These are phyloP conservation scores for Perithous albicinctus DNA, from an alignment of 2,888 invertebrate genomes.

Conservation along the genomic window DNA sequence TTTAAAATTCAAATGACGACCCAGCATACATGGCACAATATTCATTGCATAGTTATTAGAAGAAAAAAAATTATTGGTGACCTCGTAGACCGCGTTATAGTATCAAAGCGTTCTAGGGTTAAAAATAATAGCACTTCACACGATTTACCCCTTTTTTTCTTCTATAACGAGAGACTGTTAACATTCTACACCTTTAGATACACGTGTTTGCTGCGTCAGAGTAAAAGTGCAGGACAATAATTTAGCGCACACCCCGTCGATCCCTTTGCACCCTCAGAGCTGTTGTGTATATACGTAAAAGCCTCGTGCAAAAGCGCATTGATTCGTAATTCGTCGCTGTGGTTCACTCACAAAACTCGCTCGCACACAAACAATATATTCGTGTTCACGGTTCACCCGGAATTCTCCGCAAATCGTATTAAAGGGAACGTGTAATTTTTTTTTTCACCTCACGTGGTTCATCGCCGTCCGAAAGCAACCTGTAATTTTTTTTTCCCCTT, in stretches of 20 bases:
- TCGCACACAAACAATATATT: slow-evolving; percentile 12
- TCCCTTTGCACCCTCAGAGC: slow-evolving; percentile 68
- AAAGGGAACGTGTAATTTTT: slow-evolving; percentile 83
- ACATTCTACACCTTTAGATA: slow-evolving; percentile 23
- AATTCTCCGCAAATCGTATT: slow-evolving; percentile 79
- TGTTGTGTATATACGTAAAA: slow-evolving; percentile 21
- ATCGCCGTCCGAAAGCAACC: slow-evolving; percentile 70
- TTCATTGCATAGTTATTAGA: background rate
- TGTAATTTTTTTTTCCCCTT: slow-evolving; percentile 74
- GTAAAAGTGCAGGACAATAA: slow-evolving; percentile 72
- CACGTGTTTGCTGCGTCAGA: slow-evolving; percentile 64
- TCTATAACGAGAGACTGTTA: slow-evolving; percentile 1
- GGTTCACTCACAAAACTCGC: slow-evolving; percentile 36
- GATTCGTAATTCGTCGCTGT: slow-evolving; percentile 78
- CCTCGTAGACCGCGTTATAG: background rate
- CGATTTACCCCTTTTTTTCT: slow-evolving; percentile 28
- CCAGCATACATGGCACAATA: background rate
- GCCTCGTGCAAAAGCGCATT: slow-evolving; percentile 72
- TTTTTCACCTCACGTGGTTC: slow-evolving; percentile 69
- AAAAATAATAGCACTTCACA: slow-evolving; percentile 32
- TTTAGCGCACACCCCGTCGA: slow-evolving; percentile 47
- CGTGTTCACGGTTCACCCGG: slow-evolving; percentile 47
- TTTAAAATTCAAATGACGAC: background rate
- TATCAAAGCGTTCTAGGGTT: background rate
- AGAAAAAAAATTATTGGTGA: background rate